phyloP scores from a whole-genome alignment of 2,797 vertebrate genomes.

The Naso thynnoides region DNA sequence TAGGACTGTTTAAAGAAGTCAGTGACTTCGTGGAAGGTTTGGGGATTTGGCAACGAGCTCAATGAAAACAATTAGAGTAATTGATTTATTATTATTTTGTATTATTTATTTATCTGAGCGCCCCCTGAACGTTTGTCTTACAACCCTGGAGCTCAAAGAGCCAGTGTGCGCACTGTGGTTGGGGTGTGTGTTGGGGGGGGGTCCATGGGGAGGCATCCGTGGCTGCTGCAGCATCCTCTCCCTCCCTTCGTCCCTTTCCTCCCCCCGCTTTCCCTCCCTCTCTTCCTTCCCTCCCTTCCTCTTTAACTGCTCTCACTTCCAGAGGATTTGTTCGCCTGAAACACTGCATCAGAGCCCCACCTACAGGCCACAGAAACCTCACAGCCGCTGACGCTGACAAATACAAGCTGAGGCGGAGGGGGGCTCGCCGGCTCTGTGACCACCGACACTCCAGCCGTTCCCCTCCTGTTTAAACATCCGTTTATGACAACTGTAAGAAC shows the following conservation, averaged over 20 bases:
- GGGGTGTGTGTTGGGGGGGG: not conserved
- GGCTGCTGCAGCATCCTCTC: conserved; percentile 58
- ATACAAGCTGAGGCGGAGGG: conserved; percentile 5
- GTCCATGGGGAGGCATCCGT: conserved; percentile 5
- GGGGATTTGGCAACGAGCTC: not conserved
- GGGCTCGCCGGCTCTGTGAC: not conserved
- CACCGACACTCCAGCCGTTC: no score
- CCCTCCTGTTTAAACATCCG: no score
- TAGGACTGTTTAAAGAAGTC: not conserved
- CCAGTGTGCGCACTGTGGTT: conserved; percentile 7
- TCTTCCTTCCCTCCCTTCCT: not conserved
- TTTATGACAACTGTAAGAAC: no score
- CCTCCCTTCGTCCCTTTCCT: not conserved
- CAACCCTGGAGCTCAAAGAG: not conserved
- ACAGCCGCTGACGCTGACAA: conserved; percentile 32
- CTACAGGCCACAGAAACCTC: conserved; percentile 79
- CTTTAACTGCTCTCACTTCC: conserved; percentile 32
- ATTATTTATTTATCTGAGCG: not conserved
- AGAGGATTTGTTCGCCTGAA: conserved; percentile 66
- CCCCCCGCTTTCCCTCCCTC: not conserved
- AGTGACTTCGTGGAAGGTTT: not conserved
- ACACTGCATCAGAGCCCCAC: conserved; percentile 87
- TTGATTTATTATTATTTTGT: not conserved
- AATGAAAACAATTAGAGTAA: conserved; percentile 3
- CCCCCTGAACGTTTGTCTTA: conserved; percentile 8